Conservation (phyloP, 2,888 invertebrate species). For the Suillia variegata region DNA sequence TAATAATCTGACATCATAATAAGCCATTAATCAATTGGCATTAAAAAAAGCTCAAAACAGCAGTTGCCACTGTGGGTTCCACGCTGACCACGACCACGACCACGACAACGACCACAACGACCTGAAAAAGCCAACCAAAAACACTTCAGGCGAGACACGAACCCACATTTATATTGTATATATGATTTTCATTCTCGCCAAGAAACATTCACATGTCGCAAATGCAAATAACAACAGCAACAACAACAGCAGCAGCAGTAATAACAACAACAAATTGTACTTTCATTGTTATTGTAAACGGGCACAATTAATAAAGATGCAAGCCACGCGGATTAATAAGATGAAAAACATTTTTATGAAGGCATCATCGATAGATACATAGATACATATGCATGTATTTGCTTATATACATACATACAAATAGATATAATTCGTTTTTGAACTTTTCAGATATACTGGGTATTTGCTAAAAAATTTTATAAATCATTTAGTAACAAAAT, state of each 20-base stretch:
- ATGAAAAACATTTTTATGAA: slow-evolving; percentile 32
- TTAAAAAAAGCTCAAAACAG: slow-evolving; percentile 34
- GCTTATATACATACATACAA: not conserved
- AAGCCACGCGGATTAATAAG: not conserved
- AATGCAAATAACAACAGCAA: no score
- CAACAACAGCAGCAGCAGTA: no score
- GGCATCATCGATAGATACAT: not conserved
- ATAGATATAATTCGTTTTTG: not conserved
- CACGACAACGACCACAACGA: slow-evolving; percentile 26
- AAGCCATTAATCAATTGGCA: slow-evolving; percentile 55
- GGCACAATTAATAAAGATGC: slow-evolving; percentile 13
- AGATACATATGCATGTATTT: not conserved
- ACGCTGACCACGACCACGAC: slow-evolving; percentile 40
- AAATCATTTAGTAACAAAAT: no score
- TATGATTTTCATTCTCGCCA: not conserved
- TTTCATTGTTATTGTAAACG: slow-evolving; percentile 46
- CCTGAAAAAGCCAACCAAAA: slow-evolving; percentile 29
- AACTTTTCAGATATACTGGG: no score
- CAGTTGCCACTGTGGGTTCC: not conserved
- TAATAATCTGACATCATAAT: slow-evolving; percentile 61
- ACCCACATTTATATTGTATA: no score
- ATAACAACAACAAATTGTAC: slow-evolving; percentile 49
- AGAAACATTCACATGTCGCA: not conserved
- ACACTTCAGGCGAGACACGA: slow-evolving; percentile 17
- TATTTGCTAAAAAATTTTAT: no score